phyloP scores from a whole-genome alignment of 2,888 invertebrate genomes.

The Osedax fenrisi region DNA sequence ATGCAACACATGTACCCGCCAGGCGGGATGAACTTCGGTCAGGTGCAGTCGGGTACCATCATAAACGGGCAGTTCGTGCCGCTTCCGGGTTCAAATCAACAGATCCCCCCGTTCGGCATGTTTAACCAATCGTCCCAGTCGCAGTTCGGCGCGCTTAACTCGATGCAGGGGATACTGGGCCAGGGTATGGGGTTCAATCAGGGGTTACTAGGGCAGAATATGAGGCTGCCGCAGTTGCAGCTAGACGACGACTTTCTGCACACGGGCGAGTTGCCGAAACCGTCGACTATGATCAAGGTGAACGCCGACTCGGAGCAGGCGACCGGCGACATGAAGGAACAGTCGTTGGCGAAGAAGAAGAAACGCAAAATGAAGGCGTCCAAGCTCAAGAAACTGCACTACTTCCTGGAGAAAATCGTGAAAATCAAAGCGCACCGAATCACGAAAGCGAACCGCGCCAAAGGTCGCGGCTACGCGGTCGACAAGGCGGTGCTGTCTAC shows the following conservation, averaged over 20 bases:
- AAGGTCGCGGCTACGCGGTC: neutral
- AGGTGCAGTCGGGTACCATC: neutral
- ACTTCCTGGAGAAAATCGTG: neutral
- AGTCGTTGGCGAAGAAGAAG: neutral
- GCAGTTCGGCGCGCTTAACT: neutral
- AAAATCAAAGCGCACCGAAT: neutral
- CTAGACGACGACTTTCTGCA: neutral
- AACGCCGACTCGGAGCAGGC: neutral
- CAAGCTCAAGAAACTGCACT: neutral
- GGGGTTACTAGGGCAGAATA: neutral
- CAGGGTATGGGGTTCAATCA: neutral
- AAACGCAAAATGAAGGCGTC: neutral
- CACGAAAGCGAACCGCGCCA: neutral
- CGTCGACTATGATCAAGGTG: too few species aligned
- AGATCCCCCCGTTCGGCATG: neutral
- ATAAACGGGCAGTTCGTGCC: neutral
- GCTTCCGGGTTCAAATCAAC: too few species aligned
- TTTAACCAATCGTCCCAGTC: neutral
- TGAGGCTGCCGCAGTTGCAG: neutral
- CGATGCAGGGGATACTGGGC: neutral
- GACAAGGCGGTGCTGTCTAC: neutral
- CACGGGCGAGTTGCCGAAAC: neutral
- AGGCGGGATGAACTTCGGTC: neutral
- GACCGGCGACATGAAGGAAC: neutral
- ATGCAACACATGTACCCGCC: neutral